Conservation (phyloP, 2,888 invertebrate genomes). For the Cryptus armator region DNA sequence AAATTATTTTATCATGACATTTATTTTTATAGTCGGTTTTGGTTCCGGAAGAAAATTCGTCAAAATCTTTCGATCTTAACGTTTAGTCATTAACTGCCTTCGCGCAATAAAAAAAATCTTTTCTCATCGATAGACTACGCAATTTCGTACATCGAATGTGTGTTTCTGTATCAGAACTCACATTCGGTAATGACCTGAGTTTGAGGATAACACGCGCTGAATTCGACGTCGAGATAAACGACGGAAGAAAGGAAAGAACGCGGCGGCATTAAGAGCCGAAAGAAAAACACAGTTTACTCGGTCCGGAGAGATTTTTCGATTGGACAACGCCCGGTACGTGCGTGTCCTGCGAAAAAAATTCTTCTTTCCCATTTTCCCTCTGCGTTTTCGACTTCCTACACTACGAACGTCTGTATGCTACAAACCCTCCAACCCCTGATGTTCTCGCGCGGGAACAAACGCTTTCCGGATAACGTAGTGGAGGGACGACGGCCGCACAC, state of each 20-base stretch:
- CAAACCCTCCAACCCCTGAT: constrained; percentile 52
- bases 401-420: constrained; percentile 24
- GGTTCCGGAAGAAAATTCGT: too few relatives aligned
- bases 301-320: constrained; percentile 72
- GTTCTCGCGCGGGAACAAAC: constrained; percentile 65
- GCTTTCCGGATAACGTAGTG: constrained; percentile 63
- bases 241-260: constrained; percentile 22
- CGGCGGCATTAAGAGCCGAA: constrained; percentile 15
- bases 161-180: background rate
- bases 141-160: background rate
- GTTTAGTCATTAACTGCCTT: background rate
- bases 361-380: constrained; percentile 44
- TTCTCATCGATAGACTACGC: too few relatives aligned
- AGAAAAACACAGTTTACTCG: constrained; percentile 31
- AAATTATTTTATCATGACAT: too few relatives aligned
- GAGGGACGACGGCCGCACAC: constrained; percentile 21
- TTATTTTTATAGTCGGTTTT: too few relatives aligned
- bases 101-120: too few relatives aligned
- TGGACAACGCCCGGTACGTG: constrained; percentile 73
- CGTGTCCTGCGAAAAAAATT: constrained; percentile 72
- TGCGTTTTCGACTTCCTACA: constrained; percentile 47
- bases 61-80: too few relatives aligned
- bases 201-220: background rate
- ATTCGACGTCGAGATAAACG: constrained; percentile 35
- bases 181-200: background rate